Evolutionary conservation across 2,113 vertebrate species (phyloP).

Genomic region (Dascyllus trimaculatus): DNA sequence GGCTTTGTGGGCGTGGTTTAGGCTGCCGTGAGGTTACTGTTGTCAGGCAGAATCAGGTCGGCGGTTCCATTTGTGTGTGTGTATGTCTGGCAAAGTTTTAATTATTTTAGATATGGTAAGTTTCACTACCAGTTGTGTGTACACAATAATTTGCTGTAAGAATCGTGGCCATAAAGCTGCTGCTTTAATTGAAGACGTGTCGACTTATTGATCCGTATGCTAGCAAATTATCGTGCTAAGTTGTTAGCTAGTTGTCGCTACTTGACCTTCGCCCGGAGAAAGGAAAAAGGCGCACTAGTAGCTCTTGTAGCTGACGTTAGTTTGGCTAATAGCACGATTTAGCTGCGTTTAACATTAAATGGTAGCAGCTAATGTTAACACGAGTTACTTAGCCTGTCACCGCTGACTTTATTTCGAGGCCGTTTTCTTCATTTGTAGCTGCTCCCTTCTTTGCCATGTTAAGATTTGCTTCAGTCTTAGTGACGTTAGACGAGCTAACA

Average conservation of each 20-base stretch:
- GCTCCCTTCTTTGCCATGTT: no score
- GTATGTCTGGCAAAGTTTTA: conserved; percentile 40
- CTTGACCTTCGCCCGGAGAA: not conserved
- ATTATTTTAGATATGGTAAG: conserved; percentile 73
- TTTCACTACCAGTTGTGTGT: not conserved
- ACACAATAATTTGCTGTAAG: rapidly evolving
- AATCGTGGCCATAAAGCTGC: not conserved
- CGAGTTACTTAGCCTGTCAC: not conserved
- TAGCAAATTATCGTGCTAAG: not conserved
- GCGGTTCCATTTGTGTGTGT: not conserved
- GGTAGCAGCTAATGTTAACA: not conserved
- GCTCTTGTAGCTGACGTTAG: not conserved
- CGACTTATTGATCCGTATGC: not conserved
- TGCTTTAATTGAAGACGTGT: rapidly evolving
- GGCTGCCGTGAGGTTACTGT: not conserved
- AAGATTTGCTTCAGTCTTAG: no score
- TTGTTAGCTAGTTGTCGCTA: not conserved
- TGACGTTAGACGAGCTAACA: no score
- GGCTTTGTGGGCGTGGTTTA: no score
- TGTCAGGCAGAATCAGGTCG: not conserved
- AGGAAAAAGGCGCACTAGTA: conserved; percentile 52
- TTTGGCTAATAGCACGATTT: not conserved
- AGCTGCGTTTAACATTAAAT: not conserved
- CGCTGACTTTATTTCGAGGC: no score
- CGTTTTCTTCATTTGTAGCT: no score